Conservation (phyloP, 2,113 vertebrate genomes). For the Electrona antarctica region DNA sequence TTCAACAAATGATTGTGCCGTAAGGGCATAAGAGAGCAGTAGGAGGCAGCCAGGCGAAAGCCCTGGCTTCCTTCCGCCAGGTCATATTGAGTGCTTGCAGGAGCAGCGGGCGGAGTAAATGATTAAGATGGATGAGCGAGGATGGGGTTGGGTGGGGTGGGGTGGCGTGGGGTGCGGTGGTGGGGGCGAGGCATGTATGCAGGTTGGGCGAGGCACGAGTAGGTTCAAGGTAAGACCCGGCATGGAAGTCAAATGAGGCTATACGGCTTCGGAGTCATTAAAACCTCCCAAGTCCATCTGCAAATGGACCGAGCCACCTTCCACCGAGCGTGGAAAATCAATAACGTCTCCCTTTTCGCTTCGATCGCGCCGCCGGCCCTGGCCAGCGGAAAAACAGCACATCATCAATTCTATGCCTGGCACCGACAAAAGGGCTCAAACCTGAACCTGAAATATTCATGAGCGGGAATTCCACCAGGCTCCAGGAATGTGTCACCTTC, state of each 20-base stretch:
- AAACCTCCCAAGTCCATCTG: slow-evolving; percentile 39
- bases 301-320: slow-evolving; percentile 43
- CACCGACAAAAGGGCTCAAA: slow-evolving; percentile 2
- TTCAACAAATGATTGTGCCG: no score
- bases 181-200: no score
- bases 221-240: slow-evolving; percentile 16
- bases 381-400: slow-evolving; percentile 28
- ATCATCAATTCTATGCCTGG: slow-evolving; percentile 20
- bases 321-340: slow-evolving; percentile 53
- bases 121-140: neutral
- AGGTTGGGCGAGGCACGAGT: neutral
- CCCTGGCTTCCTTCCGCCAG: no score
- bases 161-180: no score
- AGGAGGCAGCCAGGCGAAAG: no score
- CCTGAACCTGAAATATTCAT: slow-evolving; percentile 54
- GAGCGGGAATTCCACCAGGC: slow-evolving; percentile 16
- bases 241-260: slow-evolving; percentile 18
- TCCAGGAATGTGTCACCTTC: slow-evolving; percentile 14
- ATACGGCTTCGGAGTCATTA: slow-evolving; percentile 36
- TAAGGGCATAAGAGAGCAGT: no score
- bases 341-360: slow-evolving; percentile 52
- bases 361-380: slow-evolving; percentile 11
- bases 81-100: no score
- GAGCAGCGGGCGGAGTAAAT: slow-evolving; percentile 8
- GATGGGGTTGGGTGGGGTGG: no score